phyloP scores from a whole-genome alignment of 2,797 vertebrate species.

The Macropus fuliginosus region DNA sequence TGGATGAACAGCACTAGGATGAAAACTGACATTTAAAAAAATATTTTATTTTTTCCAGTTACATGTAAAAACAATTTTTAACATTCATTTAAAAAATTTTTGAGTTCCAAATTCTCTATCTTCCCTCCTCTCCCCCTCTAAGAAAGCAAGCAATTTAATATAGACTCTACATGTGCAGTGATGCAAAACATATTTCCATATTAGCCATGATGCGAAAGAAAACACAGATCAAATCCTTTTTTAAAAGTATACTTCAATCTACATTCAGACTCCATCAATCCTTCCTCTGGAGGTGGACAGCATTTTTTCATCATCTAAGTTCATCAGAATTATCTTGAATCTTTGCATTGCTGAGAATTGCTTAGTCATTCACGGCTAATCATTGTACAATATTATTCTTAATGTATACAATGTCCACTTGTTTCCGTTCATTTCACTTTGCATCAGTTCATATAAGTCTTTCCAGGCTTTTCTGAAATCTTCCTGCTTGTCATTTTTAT shows the following conservation, averaged over 20 bases:
- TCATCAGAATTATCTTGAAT: not conserved
- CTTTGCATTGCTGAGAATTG: not conserved
- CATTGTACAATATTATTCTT: not conserved
- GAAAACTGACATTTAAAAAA: not conserved
- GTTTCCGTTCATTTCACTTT: not conserved
- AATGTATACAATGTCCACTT: not conserved
- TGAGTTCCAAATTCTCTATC: not conserved
- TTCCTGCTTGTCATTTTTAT: not conserved
- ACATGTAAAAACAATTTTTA: not conserved
- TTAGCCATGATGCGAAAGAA: not conserved
- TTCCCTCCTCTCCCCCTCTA: not conserved
- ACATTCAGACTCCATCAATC: not conserved
- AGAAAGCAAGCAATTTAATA: not conserved
- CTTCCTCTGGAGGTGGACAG: not conserved
- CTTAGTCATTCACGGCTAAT: not conserved
- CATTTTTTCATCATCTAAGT: not conserved
- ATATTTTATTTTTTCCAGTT: not conserved
- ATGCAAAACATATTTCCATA: not conserved
- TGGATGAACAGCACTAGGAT: not conserved
- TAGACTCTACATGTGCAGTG: not conserved
- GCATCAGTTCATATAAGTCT: not conserved
- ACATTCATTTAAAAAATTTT: not conserved
- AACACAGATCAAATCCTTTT: not conserved
- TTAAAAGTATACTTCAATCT: not conserved
- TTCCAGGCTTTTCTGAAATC: not conserved